Percentiles rank a stretch among this genome's conserved stretches.
Evolutionary conservation across 2,113 vertebrate species (phyloP).

Genomic region (Salvelinus alpinus): DNA sequence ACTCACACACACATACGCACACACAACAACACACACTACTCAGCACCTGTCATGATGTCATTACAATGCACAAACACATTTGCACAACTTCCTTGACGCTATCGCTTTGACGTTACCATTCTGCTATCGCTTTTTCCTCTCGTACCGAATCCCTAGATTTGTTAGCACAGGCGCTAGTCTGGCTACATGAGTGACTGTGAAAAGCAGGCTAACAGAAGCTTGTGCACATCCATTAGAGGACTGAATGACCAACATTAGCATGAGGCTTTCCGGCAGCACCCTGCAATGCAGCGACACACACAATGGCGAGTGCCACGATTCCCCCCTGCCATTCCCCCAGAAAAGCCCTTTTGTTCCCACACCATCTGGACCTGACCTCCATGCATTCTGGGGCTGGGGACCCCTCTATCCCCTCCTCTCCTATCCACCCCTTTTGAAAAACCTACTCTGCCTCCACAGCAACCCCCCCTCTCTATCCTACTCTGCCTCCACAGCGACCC

Average conservation of each 20-base stretch:
- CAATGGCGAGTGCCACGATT: slow-evolving; percentile 90
- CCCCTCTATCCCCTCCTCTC: slow-evolving; percentile 48
- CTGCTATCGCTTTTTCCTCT: background rate
- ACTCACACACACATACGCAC: slow-evolving; percentile 15
- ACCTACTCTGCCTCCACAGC: background rate
- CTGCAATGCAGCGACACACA: slow-evolving; percentile 90
- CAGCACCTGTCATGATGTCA: slow-evolving; percentile 58
- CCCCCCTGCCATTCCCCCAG: slow-evolving; percentile 81
- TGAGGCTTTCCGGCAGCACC: slow-evolving; percentile 85
- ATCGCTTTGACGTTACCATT: slow-evolving; percentile 24
- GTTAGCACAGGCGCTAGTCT: slow-evolving; percentile 34
- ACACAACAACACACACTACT: background rate
- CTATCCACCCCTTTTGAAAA: slow-evolving; percentile 52
- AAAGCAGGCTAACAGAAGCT: slow-evolving; percentile 61
- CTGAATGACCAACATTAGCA: slow-evolving; percentile 94
- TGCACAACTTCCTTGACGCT: slow-evolving; percentile 37
- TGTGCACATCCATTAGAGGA: slow-evolving; percentile 77
- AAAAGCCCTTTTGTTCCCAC: slow-evolving; percentile 91
- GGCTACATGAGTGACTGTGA: slow-evolving; percentile 45
- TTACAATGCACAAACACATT: slow-evolving; percentile 55
- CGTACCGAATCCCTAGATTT: slow-evolving; percentile 4
- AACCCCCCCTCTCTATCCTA: too few species aligned
- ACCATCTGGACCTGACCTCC: slow-evolving; percentile 90
- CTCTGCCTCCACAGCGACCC: too few species aligned
- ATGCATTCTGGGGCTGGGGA: slow-evolving; percentile 82